Base-by-base conservation (phyloP, 2,113 vertebrate genomes). In the Phyllostomus discolor region DNA sequence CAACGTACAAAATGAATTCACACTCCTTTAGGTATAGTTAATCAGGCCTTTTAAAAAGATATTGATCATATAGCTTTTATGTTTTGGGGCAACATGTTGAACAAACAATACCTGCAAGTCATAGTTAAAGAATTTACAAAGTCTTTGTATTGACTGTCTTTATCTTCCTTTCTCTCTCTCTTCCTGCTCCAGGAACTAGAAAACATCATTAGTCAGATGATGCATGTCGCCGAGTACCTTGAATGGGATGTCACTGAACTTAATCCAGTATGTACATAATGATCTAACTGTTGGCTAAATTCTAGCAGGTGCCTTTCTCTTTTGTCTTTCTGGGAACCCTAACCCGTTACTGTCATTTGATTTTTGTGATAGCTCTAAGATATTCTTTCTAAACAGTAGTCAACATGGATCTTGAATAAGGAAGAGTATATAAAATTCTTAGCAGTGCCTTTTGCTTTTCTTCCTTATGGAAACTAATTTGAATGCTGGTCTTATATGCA, bases 201-300 rank as follows among this genome's bases (percentile, higher is more conserved):
- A 98, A 99, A 99, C 81, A 99, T 99, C 38, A 99, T 99, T 92
- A 97, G 98, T 88, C 99, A 99, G 96, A 99, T 99, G 99, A 99
- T 99, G 99, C 99, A 99, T 33, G 99, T 99, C 22, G 99, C 99
- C 54, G 99, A 99, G 95, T 99, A 98, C 97, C 99, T 99, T 38
- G 98, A 99, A 92, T 99, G 99, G 99, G 99, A 99, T 96, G 98
- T 99, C 97, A 99, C 99, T 1, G 99, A 99, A 95, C 99, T 99
- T 46, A 99, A 99, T 92, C 99, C 99, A 83, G 99, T 99, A 99
- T 98, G 99, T 95, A 97, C 92, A n/a, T n/a, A 31, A 76, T 50
- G 24, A 48, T 14, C 70, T 24, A 48, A 67, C 43, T 41, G 1
- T 43, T 92, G 48, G 10, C 22, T 73, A 17, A 26, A 28, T 91